A percentile compares a stretch with the other conserved stretches of the same genome.
These are phyloP conservation scores for Macrobrachium rosenbergii DNA, from an alignment of 1,140 invertebrate genomes.

Conservation along the genomic window DNA sequence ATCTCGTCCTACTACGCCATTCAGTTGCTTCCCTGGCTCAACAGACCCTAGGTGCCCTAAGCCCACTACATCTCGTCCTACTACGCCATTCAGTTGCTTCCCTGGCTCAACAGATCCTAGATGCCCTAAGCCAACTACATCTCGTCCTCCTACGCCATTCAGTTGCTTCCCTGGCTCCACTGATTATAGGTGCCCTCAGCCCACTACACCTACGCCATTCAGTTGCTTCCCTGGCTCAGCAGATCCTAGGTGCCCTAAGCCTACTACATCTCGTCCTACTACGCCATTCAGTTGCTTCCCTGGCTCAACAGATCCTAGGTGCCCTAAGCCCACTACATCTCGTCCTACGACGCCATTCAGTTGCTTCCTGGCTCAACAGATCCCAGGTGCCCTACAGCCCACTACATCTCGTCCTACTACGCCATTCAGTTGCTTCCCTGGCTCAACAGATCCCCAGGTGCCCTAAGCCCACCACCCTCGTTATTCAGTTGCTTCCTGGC, in stretches of 20 bases:
- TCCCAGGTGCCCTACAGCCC: constrained; percentile 7
- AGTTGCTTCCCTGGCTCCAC: constrained; percentile 60
- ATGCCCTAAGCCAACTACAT: constrained; percentile 47
- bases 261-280: constrained; percentile 21
- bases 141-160: constrained; percentile 30
- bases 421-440: neutral
- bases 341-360: constrained; percentile 66
- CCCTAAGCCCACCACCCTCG: constrained; percentile 65
- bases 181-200: constrained; percentile 69
- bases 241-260: constrained; percentile 66
- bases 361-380: constrained; percentile 59
- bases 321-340: constrained; percentile 32
- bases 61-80: neutral
- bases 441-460: constrained; percentile 67
- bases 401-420: neutral
- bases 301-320: constrained; percentile 53
- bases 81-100: constrained; percentile 15
- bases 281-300: constrained; percentile 43
- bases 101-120: constrained; percentile 48
- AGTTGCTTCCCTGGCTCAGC: constrained; percentile 36
- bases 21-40: neutral
- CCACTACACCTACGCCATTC: constrained; percentile 65
- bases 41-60: too few species aligned
- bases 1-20: constrained; percentile 47
- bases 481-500: constrained; percentile 69